Conservation (phyloP, 2,797 vertebrate genomes). For the Salmo trutta region DNA sequence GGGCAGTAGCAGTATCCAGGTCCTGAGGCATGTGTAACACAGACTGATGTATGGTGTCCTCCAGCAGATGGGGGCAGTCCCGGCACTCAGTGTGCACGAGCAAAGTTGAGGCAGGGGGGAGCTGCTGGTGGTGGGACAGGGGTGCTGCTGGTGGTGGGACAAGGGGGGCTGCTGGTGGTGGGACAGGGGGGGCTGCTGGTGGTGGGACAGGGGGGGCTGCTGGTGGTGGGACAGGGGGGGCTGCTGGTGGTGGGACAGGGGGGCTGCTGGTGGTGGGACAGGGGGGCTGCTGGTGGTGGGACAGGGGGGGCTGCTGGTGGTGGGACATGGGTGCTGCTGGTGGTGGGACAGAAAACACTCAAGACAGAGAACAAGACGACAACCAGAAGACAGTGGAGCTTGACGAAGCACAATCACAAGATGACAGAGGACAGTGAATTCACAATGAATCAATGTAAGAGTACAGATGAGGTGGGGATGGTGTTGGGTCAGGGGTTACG, state of each 20-base stretch:
- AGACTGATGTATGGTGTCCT: constrained; percentile 80
- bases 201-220: constrained; percentile 36
- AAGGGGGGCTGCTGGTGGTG: constrained; percentile 31
- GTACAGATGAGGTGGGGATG: constrained; percentile 35
- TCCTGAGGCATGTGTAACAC: constrained; percentile 76
- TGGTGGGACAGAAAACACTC: constrained; percentile 61
- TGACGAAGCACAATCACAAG: constrained; percentile 2
- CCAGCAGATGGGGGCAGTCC: constrained; percentile 75
- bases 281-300: too few species aligned
- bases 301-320: constrained; percentile 37
- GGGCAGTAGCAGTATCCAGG: constrained; percentile 68
- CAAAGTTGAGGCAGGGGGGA: constrained; percentile 67
- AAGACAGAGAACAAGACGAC: constrained; percentile 71
- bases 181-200: too few species aligned
- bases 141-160: constrained; percentile 50
- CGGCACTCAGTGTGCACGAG: constrained; percentile 76
- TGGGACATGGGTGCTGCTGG: constrained; percentile 52
- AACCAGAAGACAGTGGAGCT: constrained; percentile 47
- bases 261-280: constrained; percentile 20
- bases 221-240: too few species aligned
- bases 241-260: too few species aligned
- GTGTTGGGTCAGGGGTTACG: constrained; percentile 15
- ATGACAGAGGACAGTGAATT: constrained; percentile 31
- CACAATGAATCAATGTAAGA: constrained; percentile 45
- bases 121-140: too few species aligned